Conservation (phyloP, 2,888 invertebrate species). For the Cecidostiba fungosa region DNA sequence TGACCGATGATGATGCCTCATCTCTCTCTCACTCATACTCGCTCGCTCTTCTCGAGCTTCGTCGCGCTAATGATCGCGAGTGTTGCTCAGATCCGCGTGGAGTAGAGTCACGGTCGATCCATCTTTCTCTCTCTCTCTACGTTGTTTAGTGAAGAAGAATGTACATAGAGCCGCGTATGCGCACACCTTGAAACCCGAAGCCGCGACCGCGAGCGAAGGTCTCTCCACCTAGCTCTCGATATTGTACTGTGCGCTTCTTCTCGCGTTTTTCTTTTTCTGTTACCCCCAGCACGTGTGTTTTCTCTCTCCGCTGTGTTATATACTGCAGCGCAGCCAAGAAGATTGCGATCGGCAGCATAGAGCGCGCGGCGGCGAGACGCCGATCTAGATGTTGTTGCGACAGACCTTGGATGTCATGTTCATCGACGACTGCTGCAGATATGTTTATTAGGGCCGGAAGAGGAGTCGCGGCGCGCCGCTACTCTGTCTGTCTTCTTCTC, state of each 20-base stretch:
- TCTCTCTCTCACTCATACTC: neutral
- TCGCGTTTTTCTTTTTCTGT: neutral
- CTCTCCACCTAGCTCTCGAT: too few relatives aligned
- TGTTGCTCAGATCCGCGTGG: neutral
- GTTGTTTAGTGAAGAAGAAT: neutral
- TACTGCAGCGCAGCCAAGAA: neutral
- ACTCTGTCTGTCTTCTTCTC: neutral
- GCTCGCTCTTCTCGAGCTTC: neutral
- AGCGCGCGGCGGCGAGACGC: neutral
- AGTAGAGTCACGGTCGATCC: conserved; percentile 26
- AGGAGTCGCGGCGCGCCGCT: neutral
- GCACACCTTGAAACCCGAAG: conserved; percentile 33
- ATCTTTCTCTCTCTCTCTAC: conserved; percentile 14
- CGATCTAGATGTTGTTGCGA: conserved; percentile 19
- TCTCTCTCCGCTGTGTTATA: neutral
- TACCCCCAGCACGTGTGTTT: neutral
- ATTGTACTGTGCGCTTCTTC: too few relatives aligned
- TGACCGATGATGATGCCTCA: conserved; percentile 31
- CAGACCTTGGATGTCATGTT: conserved; percentile 20
- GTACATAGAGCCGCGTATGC: neutral
- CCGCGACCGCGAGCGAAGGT: conserved; percentile 39
- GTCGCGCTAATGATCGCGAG: conserved; percentile 16
- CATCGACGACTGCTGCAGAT: conserved; percentile 9
- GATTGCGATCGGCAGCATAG: neutral
- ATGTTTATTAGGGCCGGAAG: conserved; percentile 54